A percentile compares a stretch with the other conserved stretches of the same genome.
phyloP scores from a whole-genome alignment of 2,888 invertebrate genomes.

The Epinotia ramella region DNA sequence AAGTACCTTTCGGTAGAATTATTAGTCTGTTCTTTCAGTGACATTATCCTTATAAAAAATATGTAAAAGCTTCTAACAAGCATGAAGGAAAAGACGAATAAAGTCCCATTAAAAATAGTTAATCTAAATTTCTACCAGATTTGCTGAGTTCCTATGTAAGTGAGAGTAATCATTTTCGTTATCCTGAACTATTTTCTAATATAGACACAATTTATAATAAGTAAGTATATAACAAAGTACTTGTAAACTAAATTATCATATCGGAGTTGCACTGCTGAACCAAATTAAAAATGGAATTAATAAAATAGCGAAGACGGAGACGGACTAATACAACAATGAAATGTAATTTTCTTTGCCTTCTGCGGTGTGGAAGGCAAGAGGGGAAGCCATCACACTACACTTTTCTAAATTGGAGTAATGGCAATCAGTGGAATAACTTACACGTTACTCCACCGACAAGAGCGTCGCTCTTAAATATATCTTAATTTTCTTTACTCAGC shows the following conservation, averaged over 20 bases:
- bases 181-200: too few relatives aligned
- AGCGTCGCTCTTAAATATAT: neutral
- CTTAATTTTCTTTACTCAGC: too few relatives aligned
- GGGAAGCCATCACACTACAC: too few relatives aligned
- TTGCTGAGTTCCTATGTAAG: conserved; percentile 10
- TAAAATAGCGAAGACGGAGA: too few relatives aligned
- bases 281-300: neutral
- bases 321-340: too few relatives aligned
- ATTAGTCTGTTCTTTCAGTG: neutral
- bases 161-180: neutral
- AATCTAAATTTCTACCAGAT: neutral
- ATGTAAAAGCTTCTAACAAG: too few relatives aligned
- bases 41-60: neutral
- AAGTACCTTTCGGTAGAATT: conserved; percentile 16
- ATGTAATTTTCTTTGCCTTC: too few relatives aligned
- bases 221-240: neutral
- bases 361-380: too few relatives aligned
- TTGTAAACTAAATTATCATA: conserved; percentile 5
- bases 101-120: neutral
- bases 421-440: too few relatives aligned
- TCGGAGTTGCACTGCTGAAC: neutral
- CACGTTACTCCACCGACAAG: too few relatives aligned
- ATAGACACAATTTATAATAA: too few relatives aligned
- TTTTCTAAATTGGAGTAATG: too few relatives aligned
- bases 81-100: neutral